Base-by-base conservation (phyloP, 2,888 invertebrate species). In the Drosophila infuscata region DNA sequence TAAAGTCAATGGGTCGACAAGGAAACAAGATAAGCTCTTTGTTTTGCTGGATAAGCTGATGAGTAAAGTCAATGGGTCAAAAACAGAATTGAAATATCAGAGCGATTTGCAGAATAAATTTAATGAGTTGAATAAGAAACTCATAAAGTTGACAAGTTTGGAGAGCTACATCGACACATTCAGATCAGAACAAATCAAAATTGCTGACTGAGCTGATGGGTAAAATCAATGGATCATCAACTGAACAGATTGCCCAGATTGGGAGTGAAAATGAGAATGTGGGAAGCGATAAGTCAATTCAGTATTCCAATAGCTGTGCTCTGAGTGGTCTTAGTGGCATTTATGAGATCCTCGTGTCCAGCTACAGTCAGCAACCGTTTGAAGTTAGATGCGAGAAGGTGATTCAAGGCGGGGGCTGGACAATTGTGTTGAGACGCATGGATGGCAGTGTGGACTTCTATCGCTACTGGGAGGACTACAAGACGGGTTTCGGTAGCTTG, bases 401-500 rank as follows among this genome's bases (percentile, higher is more conserved):
- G 95, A 64, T 58, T 0, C 94, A 94, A 0, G 95, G 94, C 1
- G 96, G 95, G 0, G 96, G 96, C 9, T 96, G 96, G 96, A 95
- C 95, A 60, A 95, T 95, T 93, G 95, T 66, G 93, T 95, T 96
- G 90, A 95, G 95, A 80, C 94, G 96, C n/a, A n/a, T n/a, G n/a
- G n/a, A n/a, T n/a, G n/a, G n/a, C n/a, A n/a, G n/a, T 36, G 94
- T 94, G 83, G 95, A 95, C 77, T 96, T 96, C 90, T 95, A 94
- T 83, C 94, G 94, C 76, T 92, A 93, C 58, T 96, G 96, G 96
- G 88, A 94, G 0, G 95, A 95, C 63, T 96, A 96, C 87, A 95
- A 79, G 11, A 32, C 49, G 4, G 77, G 77, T 0, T 96, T 96
- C 85, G 96, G 96, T 2, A 95, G 96, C 87, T 92, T 96, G 15